These are phyloP conservation scores for Aulostomus chinensis DNA, from an alignment of 2,797 vertebrate species.

Conservation along the genomic window DNA sequence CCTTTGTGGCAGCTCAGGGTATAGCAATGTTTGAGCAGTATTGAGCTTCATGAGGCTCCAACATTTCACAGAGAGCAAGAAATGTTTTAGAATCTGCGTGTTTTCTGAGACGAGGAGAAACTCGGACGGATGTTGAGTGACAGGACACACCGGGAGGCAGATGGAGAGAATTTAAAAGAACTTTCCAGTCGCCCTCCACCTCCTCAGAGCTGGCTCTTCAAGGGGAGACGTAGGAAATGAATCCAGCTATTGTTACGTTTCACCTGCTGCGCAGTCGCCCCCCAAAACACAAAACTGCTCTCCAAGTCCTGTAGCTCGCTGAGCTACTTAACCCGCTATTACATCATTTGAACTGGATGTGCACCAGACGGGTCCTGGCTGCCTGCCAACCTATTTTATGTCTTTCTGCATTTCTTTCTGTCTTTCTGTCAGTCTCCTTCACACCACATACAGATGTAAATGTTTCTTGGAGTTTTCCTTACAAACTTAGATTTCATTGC, in stretches of 20 bases:
- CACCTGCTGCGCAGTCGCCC: slow-evolving; percentile 68
- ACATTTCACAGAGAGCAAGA: not conserved
- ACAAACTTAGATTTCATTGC: slow-evolving; percentile 11
- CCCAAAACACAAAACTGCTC: slow-evolving; percentile 39
- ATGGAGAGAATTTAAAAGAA: not conserved
- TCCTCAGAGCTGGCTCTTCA: slow-evolving; percentile 1
- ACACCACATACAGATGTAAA: slow-evolving; percentile 17
- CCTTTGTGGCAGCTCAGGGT: slow-evolving; percentile 13
- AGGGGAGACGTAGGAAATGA: slow-evolving; percentile 39
- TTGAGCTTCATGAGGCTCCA: too few species aligned
- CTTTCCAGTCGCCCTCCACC: slow-evolving; percentile 3
- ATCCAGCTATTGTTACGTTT: slow-evolving; percentile 70
- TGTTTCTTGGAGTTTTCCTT: slow-evolving; percentile 20
- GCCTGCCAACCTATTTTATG: slow-evolving; percentile 45
- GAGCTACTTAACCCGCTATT: slow-evolving; percentile 73
- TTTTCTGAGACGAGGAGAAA: too few species aligned
- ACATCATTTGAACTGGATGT: slow-evolving; percentile 74
- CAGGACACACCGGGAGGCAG: too few species aligned
- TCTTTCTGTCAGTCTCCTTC: slow-evolving; percentile 11
- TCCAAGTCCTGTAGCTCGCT: slow-evolving; percentile 61
- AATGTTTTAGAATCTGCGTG: too few species aligned
- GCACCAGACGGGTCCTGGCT: slow-evolving; percentile 62
- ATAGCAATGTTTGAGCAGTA: not conserved
- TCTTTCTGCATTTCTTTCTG: slow-evolving; percentile 9
- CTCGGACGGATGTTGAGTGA: not conserved